These are phyloP conservation scores for Anthopleura sola DNA, from an alignment of 64 coral and sea anemone species.

Conservation along the genomic window DNA sequence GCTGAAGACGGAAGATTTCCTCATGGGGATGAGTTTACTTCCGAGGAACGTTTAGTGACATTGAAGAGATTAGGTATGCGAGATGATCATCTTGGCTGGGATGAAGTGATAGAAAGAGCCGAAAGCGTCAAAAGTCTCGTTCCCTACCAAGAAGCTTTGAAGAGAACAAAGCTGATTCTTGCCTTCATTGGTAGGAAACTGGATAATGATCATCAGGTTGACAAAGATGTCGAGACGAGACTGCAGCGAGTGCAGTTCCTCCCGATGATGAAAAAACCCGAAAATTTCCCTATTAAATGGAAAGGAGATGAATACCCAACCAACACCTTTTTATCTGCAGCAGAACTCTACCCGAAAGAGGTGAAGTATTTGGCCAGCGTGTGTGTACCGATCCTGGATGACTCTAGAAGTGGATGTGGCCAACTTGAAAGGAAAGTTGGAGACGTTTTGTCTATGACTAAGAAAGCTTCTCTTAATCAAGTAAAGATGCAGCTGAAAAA, in stretches of 20 bases:
- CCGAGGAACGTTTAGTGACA: constrained; percentile 32
- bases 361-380: constrained; percentile 53
- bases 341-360: constrained; percentile 34
- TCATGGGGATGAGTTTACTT: constrained; percentile 7
- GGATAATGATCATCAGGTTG: not conserved
- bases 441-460: not conserved
- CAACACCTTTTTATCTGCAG: constrained; percentile 17
- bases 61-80: constrained; percentile 57
- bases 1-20: constrained; percentile 66
- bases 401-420: not conserved
- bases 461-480: not conserved
- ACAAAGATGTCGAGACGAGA: not conserved
- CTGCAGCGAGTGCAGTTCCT: constrained; percentile 56
- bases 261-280: constrained; percentile 64
- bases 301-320: constrained; percentile 34
- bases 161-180: constrained; percentile 32
- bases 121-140: constrained; percentile 32
- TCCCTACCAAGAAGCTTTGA: not conserved
- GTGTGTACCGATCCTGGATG: constrained; percentile 31
- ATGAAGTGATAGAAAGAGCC: constrained; percentile 59
- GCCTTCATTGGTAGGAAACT: constrained; percentile 34
- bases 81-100: constrained; percentile 43
- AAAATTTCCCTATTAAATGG: constrained; percentile 60
- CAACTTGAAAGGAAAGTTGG: not conserved
- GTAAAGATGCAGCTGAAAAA: constrained; percentile 29